A percentile compares a stretch with the other conserved stretches of the same genome.
phyloP scores from a whole-genome alignment of 1,140 invertebrate genomes.

The Philotrypesis tridentata region DNA sequence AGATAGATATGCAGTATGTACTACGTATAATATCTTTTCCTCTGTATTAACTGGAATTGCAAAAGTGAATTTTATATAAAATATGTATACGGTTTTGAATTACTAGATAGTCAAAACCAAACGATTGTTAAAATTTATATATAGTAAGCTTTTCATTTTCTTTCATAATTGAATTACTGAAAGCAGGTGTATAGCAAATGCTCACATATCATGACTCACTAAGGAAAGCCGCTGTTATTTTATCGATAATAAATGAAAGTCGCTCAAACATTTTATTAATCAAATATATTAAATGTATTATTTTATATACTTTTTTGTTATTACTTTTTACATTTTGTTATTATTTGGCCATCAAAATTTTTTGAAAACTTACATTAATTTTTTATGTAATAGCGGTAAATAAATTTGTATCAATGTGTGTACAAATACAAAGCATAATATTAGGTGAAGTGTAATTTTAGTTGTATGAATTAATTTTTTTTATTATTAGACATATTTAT shows the following conservation, averaged over 20 bases:
- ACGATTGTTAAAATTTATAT: background rate
- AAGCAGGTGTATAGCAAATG: background rate
- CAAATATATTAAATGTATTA: conserved; percentile 18
- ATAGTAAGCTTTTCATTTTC: background rate
- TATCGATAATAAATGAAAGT: conserved; percentile 14
- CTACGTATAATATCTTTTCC: conserved; percentile 35
- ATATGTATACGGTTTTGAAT: background rate
- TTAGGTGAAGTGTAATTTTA: conserved; percentile 2
- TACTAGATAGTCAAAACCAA: background rate
- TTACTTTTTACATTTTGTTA: conserved; percentile 16
- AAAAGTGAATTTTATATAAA: conserved; percentile 42
- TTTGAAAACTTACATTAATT: conserved; percentile 21
- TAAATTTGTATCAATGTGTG: conserved; percentile 19
- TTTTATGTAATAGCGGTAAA: conserved; percentile 19
- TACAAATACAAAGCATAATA: conserved; percentile 44
- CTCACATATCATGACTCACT: background rate
- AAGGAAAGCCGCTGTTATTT: conserved; percentile 1
- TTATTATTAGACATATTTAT: background rate
- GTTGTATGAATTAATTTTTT: conserved; percentile 25
- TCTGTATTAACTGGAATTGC: conserved; percentile 36
- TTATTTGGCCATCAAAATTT: background rate
- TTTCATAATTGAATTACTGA: background rate
- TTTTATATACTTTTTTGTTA: conserved; percentile 1
- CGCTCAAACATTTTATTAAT: conserved; percentile 34
- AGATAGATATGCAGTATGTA: conserved; percentile 9